Evolutionary conservation across 1,140 invertebrate genomes (phyloP).

Genomic region (Bombus balteatus): DNA sequence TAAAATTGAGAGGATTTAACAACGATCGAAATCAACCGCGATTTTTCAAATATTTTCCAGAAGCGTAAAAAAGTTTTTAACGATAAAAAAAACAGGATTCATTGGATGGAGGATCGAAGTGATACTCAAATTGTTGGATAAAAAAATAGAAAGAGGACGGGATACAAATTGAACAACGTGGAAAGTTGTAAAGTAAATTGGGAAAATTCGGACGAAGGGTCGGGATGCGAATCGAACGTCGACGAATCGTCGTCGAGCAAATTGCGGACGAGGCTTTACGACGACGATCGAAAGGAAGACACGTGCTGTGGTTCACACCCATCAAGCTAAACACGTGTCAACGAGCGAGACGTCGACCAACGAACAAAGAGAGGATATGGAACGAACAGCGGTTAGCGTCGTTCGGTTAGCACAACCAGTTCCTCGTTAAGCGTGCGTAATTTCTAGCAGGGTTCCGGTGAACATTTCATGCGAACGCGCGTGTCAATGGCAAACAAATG

Average conservation of each 20-base stretch:
- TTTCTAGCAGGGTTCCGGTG: not conserved
- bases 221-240: not conserved
- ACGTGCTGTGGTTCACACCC: slow-evolving; percentile 40
- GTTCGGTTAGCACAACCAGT: not conserved
- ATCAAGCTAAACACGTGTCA: slow-evolving; percentile 36
- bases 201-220: not conserved
- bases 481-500: not conserved
- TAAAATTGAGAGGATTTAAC: too few relatives aligned
- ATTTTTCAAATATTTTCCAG: not conserved
- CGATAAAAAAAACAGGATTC: not conserved
- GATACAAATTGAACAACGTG: not conserved
- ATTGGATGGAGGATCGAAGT: not conserved
- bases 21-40: too few relatives aligned
- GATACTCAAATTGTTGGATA: too few relatives aligned
- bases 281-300: slow-evolving; percentile 16
- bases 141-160: not conserved
- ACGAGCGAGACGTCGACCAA: slow-evolving; percentile 10
- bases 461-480: not conserved
- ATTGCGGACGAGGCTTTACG: slow-evolving; percentile 11
- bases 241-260: not conserved
- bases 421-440: slow-evolving; percentile 19
- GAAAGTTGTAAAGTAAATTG: not conserved
- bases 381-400: slow-evolving; percentile 9
- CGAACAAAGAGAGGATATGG: slow-evolving; percentile 26
- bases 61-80: not conserved